Evolutionary conservation across 2,113 vertebrate species (phyloP).

Genomic region (Phyllostomus hastatus): DNA sequence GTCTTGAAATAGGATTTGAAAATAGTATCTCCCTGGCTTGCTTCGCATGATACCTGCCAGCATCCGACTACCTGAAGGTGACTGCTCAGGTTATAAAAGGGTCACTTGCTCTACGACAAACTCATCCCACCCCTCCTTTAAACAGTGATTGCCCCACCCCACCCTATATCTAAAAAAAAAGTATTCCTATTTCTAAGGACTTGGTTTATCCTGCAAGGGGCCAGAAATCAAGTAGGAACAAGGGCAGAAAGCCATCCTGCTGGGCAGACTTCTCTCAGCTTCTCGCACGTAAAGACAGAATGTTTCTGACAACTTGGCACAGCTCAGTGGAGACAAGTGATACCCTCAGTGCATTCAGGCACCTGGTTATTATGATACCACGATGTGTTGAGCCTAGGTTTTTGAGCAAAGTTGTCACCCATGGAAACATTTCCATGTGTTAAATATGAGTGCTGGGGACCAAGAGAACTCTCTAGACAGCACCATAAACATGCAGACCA

Average conservation of each 20-base stretch:
- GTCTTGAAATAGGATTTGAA: background rate
- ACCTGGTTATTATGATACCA: background rate
- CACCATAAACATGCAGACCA: background rate
- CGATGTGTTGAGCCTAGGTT: background rate
- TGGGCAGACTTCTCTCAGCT: background rate
- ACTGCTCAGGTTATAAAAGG: background rate
- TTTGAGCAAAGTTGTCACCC: background rate
- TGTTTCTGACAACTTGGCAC: background rate
- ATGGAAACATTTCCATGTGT: background rate
- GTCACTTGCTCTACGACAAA: background rate
- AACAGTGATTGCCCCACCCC: rapidly evolving
- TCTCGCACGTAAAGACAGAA: background rate
- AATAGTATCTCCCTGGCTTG: background rate
- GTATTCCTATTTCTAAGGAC: background rate
- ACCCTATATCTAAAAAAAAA: background rate
- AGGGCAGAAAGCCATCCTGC: background rate
- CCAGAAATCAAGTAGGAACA: background rate
- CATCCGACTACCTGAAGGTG: background rate
- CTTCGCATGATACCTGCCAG: background rate
- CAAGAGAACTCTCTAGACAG: background rate
- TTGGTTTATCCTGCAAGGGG: background rate
- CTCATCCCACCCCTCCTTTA: background rate
- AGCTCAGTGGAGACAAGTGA: background rate
- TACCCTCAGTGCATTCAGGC: background rate
- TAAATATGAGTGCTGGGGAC: background rate